Evolutionary conservation across 1,140 invertebrate genomes (phyloP).

Genomic region (Caenorhabditis latens): DNA sequence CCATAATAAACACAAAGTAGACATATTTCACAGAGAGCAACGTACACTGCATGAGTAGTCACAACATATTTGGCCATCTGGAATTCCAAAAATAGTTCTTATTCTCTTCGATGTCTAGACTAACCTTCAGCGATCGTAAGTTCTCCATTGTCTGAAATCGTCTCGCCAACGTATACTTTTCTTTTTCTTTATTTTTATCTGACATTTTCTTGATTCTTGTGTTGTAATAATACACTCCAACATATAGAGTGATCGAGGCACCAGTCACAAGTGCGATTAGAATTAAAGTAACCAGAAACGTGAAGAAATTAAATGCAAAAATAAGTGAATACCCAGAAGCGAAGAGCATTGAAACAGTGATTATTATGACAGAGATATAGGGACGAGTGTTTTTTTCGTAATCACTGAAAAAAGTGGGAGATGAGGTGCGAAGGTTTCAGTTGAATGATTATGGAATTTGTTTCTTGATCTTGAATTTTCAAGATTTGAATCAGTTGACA

Average conservation of each 20-base stretch:
- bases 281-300: background rate
- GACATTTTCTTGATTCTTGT: slow-evolving; percentile 10
- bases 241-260: background rate
- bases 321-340: background rate
- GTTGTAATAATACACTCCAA: background rate
- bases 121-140: background rate
- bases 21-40: slow-evolving; percentile 20
- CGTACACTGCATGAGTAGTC: slow-evolving; percentile 3
- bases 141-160: slow-evolving; percentile 25
- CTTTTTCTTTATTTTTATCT: background rate
- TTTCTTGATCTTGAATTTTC: too few relatives aligned
- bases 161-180: slow-evolving; percentile 11
- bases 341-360: slow-evolving; percentile 13
- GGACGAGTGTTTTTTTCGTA: slow-evolving; percentile 15
- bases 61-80: slow-evolving; percentile 29
- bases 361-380: slow-evolving; percentile 1
- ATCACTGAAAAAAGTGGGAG: slow-evolving; percentile 10
- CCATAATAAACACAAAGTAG: slow-evolving; percentile 11
- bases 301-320: slow-evolving; percentile 27
- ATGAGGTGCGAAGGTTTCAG: background rate
- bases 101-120: background rate
- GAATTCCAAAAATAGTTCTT: background rate
- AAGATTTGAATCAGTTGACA: too few relatives aligned
- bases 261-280: background rate
- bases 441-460: too few relatives aligned